phyloP scores from a whole-genome alignment of 2,797 vertebrate species.

The Danio choprae region DNA sequence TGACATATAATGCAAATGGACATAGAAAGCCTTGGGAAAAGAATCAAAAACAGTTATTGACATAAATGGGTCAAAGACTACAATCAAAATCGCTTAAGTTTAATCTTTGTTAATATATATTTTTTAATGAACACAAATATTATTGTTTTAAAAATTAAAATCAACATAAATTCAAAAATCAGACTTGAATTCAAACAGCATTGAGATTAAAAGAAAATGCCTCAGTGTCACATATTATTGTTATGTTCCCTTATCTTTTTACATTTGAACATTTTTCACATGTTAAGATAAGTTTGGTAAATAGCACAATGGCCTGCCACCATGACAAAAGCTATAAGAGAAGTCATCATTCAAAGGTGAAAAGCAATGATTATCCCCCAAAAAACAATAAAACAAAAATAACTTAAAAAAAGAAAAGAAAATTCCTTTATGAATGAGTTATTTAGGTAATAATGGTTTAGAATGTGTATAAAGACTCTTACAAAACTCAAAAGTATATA shows the following conservation, averaged over 20 bases:
- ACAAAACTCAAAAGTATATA: background rate
- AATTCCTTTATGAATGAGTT: too few relatives aligned
- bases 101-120: background rate
- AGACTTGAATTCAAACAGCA: background rate
- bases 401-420: too few relatives aligned
- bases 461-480: constrained; percentile 5
- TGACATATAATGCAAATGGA: background rate
- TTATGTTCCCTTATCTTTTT: background rate
- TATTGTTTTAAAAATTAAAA: constrained; percentile 27
- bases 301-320: too few relatives aligned
- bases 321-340: background rate
- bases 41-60: background rate
- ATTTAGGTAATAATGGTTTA: background rate
- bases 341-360: background rate
- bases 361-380: background rate
- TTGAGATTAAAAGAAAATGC: constrained; percentile 15
- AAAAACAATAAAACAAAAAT: background rate
- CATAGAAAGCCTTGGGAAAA: background rate
- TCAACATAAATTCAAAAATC: background rate
- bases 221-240: constrained; percentile 42
- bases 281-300: background rate
- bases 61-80: background rate
- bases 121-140: constrained; percentile 48
- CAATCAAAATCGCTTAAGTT: constrained; percentile 8
- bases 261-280: background rate